phyloP scores from a whole-genome alignment of 2,797 vertebrate genomes.

The Microctenopoma steveboyesi region DNA sequence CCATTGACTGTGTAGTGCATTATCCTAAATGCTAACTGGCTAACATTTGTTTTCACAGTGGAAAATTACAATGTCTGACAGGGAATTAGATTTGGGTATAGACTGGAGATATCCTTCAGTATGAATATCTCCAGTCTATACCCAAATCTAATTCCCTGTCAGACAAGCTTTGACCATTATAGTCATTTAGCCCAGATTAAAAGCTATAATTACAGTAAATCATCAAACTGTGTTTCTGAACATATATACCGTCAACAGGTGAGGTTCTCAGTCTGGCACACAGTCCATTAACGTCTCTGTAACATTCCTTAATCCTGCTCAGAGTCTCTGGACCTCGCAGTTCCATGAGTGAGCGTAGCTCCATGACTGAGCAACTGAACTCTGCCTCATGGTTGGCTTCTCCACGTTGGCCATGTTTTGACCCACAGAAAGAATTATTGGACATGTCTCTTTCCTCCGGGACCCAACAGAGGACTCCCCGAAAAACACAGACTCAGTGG shows the following conservation, averaged over 20 bases:
- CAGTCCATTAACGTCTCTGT: conserved; percentile 91
- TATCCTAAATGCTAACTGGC: no score
- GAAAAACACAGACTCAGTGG: conserved; percentile 61
- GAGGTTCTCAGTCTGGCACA: conserved; percentile 93
- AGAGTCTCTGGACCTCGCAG: conserved; percentile 90
- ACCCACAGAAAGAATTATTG: conserved; percentile 90
- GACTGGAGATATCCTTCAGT: no score
- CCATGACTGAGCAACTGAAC: conserved; percentile 89
- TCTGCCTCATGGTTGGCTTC: conserved; percentile 90
- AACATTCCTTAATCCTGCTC: conserved; percentile 89
- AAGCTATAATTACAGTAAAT: background rate
- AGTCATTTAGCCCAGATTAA: conserved; percentile 33
- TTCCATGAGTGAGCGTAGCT: conserved; percentile 95
- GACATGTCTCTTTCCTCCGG: conserved; percentile 86
- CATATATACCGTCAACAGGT: conserved; percentile 88
- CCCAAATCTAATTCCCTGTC: no score
- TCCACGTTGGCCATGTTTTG: conserved; percentile 87
- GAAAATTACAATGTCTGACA: no score
- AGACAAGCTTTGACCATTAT: conserved; percentile 23
- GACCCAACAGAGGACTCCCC: conserved; percentile 71
- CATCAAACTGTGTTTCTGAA: background rate
- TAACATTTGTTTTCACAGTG: no score
- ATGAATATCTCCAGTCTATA: no score
- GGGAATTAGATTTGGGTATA: no score
- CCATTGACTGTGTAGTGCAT: no score